Percentiles rank a stretch among this genome's conserved stretches.
These are phyloP conservation scores for Latrodectus geometricus DNA, from an alignment of 1,140 invertebrate genomes.

Conservation along the genomic window DNA sequence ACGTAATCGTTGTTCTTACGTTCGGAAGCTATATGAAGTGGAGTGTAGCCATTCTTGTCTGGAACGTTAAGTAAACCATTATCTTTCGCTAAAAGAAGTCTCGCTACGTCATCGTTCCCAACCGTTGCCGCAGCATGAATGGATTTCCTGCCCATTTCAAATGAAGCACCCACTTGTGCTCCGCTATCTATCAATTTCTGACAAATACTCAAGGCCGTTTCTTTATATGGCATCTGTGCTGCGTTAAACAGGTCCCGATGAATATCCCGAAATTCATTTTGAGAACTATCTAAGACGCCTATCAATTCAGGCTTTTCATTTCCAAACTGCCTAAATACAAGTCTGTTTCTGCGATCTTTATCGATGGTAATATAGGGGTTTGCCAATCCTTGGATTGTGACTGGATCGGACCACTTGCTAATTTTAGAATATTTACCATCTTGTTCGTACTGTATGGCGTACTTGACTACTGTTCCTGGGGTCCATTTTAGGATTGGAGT, in stretches of 20 bases:
- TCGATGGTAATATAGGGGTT: slow-evolving; percentile 8
- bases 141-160: not conserved
- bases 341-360: slow-evolving; percentile 2
- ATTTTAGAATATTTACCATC: not conserved
- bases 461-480: not conserved
- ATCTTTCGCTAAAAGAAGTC: not conserved
- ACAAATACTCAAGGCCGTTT: not conserved
- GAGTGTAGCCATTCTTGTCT: not conserved
- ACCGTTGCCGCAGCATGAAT: slow-evolving; percentile 6
- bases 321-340: slow-evolving; percentile 9
- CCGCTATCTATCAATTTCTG: not conserved
- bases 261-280: slow-evolving; percentile 17
- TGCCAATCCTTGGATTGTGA: not conserved
- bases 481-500: not conserved
- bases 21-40: not conserved
- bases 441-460: not conserved
- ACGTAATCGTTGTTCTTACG: not conserved
- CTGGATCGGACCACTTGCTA: slow-evolving; percentile 1
- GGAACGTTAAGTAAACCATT: no score
- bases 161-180: not conserved
- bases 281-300: not conserved
- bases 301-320: slow-evolving; percentile 12
- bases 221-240: not conserved
- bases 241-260: slow-evolving; percentile 21
- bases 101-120: slow-evolving; percentile 1